Base-by-base conservation (phyloP, 2,113 vertebrate species). In the Pangasianodon gigas region DNA sequence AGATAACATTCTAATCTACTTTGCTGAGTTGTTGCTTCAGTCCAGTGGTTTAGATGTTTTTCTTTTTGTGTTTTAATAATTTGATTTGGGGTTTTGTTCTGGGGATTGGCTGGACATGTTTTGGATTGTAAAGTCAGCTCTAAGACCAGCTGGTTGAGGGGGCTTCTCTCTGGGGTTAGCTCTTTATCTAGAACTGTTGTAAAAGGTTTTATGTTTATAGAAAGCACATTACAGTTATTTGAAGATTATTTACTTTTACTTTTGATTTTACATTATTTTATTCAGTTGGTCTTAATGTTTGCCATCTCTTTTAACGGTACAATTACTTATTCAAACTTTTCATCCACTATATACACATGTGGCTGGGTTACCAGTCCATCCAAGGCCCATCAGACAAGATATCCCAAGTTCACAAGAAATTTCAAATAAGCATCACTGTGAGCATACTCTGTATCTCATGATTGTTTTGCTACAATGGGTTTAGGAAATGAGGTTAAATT, bases 401-500 rank as follows among this genome's bases (percentile, higher is more conserved):
- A 41, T 82, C 19, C 21, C n/a, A 56, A 69, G 51, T 58, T 74
- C n/a, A 71, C 37, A 9, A 69, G 24, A 83, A n/a, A 82, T 71
- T 83, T 56, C 62, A 80, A 88, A 69, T 82, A 82, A 69, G 87
- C 62, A 54, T 56, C 41, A 69, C 51, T 83, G 79, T 56, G 26
- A 62, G n/a, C 26, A 84, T 69, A 71, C 16, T 71, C 58, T 56
- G 87, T 71, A 58, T 79, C 37, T 85, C 9, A 75, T 84, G n/a
- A 60, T 37, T 56, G 51, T 85, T 89, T 56, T 89, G 88, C 82
- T 85, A 62, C 69, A 89, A 62, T 85, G 69, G 44, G 29, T 77
- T 89, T 74, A 74, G 88, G 88, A 89, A 89, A 82, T 83, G 44
- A 89, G 67, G 82, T 56, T 85, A 29, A 89, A 82, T 46, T 44